A percentile compares a stretch with the other conserved stretches of the same genome.
These are phyloP conservation scores for Phylloscopus whistleri DNA, from an alignment of 2,113 vertebrate genomes.

Conservation along the genomic window DNA sequence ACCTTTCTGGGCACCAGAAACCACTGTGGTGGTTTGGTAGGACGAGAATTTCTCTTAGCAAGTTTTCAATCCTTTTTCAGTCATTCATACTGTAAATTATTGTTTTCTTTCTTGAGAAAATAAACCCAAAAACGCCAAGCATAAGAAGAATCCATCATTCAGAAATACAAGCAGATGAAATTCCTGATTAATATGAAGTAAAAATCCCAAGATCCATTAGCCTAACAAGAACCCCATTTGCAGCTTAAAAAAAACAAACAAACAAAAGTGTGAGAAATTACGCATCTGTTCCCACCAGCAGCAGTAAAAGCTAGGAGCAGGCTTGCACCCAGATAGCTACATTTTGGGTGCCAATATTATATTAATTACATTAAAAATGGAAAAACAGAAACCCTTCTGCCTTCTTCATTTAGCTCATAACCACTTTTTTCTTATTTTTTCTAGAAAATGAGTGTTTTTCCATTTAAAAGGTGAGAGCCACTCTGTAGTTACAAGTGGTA, in stretches of 20 bases:
- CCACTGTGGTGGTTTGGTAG: background rate
- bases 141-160: background rate
- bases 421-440: slow-evolving; percentile 28
- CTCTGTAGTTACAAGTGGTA: slow-evolving; percentile 63
- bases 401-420: slow-evolving; percentile 54
- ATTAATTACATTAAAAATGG: slow-evolving; percentile 62
- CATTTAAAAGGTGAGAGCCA: slow-evolving; percentile 68
- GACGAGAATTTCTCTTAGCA: background rate
- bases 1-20: background rate
- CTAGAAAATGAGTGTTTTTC: slow-evolving; percentile 59
- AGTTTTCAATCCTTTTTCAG: background rate
- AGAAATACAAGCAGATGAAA: slow-evolving; percentile 15
- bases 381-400: slow-evolving; percentile 54
- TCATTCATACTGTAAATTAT: background rate
- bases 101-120: background rate
- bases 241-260: slow-evolving; percentile 41
- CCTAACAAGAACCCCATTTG: slow-evolving; percentile 45
- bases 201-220: slow-evolving; percentile 39
- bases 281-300: background rate
- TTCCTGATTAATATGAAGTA: slow-evolving; percentile 21
- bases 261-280: slow-evolving; percentile 38
- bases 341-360: slow-evolving; percentile 35
- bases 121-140: background rate
- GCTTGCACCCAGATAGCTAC: slow-evolving; percentile 20
- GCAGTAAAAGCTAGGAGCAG: background rate